A percentile compares a stretch with the other conserved stretches of the same genome.
Conservation (phyloP, 2,888 invertebrate genomes). For the Agrochola lychnidis region DNA sequence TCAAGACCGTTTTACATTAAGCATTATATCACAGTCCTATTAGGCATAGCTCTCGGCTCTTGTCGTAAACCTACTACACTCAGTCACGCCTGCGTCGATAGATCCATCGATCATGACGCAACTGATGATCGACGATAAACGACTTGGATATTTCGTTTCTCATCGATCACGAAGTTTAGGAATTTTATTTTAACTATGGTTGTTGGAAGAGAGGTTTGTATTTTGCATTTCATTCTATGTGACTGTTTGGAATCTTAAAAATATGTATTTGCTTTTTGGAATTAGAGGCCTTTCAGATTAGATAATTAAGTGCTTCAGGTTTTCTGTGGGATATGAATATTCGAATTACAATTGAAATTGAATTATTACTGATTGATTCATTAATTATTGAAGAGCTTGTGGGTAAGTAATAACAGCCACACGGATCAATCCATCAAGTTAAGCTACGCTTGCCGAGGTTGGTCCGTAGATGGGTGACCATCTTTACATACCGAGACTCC, state of each 20-base stretch:
- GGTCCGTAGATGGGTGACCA: too few species aligned
- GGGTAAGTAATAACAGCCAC: too few species aligned
- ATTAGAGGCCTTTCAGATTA: not conserved
- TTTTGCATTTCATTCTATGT: constrained; percentile 1
- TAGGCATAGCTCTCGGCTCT: constrained; percentile 41
- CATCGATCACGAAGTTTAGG: constrained; percentile 32
- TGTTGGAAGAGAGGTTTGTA: constrained; percentile 1
- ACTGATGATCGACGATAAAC: constrained; percentile 43
- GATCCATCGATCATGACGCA: constrained; percentile 43
- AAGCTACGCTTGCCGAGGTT: too few species aligned
- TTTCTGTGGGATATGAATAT: not conserved
- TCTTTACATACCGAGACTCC: too few species aligned
- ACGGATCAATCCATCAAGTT: too few species aligned
- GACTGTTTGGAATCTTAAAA: not conserved
- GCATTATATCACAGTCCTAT: constrained; percentile 49
- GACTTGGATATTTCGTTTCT: constrained; percentile 18
- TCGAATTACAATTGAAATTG: too few species aligned
- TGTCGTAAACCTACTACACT: constrained; percentile 15
- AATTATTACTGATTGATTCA: too few species aligned
- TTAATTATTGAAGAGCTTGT: too few species aligned
- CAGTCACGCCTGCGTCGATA: constrained; percentile 41
- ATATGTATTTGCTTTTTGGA: not conserved
- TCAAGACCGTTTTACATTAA: constrained; percentile 29
- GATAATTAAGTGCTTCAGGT: too few species aligned
- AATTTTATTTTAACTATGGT: constrained; percentile 16